Evolutionary conservation across 2,113 vertebrate genomes (phyloP), one percentile per base, ranked within the genome.

Genomic region (Ciconia stormi): DNA sequence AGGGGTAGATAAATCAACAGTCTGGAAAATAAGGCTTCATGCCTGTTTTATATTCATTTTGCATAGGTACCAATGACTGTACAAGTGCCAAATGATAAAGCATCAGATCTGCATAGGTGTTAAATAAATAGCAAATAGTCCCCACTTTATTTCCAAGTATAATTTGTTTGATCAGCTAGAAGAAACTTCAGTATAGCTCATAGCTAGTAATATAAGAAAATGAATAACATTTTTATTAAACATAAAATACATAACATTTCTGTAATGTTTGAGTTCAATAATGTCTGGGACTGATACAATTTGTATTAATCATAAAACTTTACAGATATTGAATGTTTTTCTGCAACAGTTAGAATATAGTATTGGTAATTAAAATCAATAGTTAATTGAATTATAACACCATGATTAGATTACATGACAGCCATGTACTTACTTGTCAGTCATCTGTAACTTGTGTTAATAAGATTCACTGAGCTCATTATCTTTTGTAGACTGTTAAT

Each of bases 381-480:
- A 90, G 59, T 29, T 95, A 95, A 97, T 94, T 97, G 89, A 95
- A 92, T 95, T 96, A 91, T 83, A 96, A 86, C 69, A 78, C 70
- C 29, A 27, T 70, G 44, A 89, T 88, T 87, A 88, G 40, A 82
- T 85, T 92, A 95, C 87, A 94, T 85, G 94, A 95, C 88, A 93
- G 55, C 52, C 50, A 30, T 84, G 29, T 85, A 93, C 89, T 93
- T 96, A 91, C 53, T 96, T 96, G 87, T 96, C 93, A 96, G 83
- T 97, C 89, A 94, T 47, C 38, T 77, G 73, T 87, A 97, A 90
- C 94, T 96, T 93, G 63, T 90, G 52, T 78, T 97, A 97, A 96
- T 96, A 97, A 96, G 76, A 96, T 94, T 94, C 95, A 94, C 23
- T 11, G 82, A 94, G 61, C 91, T 96, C 67, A 95, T 97, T 97